Conservation (phyloP, 2,888 invertebrate genomes). For the Watsonalla binaria region DNA sequence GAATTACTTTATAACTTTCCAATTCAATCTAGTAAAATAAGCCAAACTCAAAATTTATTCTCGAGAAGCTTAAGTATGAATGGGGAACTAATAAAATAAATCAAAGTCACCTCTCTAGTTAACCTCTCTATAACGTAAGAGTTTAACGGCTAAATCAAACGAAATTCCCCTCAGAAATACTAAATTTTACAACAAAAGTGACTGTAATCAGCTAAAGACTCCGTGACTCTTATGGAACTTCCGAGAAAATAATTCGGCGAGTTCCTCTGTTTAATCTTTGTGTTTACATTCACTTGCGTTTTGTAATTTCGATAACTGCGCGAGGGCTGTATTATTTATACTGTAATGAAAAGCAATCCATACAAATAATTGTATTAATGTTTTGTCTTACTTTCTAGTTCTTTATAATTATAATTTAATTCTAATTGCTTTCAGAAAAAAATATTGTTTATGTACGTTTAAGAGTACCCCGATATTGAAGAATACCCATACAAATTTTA, state of each 20-base stretch:
- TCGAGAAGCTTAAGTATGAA: neutral
- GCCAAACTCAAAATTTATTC: slow-evolving; percentile 6
- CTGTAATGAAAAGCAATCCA: neutral
- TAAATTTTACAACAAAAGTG: slow-evolving; percentile 35
- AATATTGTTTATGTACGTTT: too few species aligned
- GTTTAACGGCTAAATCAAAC: slow-evolving; percentile 17
- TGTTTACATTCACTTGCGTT: slow-evolving; percentile 18
- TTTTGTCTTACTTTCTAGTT: too few species aligned
- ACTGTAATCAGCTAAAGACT: slow-evolving; percentile 39
- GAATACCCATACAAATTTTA: too few species aligned
- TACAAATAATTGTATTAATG: too few species aligned
- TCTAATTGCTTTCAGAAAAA: too few species aligned
- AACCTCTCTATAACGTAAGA: neutral
- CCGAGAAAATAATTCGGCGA: slow-evolving; percentile 24
- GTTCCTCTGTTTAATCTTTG: slow-evolving; percentile 24
- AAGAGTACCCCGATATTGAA: too few species aligned
- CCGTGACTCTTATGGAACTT: slow-evolving; percentile 31
- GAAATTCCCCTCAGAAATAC: slow-evolving; percentile 25
- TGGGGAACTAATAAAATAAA: neutral
- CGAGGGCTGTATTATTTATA: neutral
- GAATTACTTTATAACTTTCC: slow-evolving; percentile 30
- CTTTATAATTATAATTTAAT: too few species aligned
- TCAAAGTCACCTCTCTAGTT: too few species aligned
- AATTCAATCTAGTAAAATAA: slow-evolving; percentile 12
- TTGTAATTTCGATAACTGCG: slow-evolving; percentile 7